A percentile compares a stretch with the other conserved stretches of the same genome.
phyloP scores from a whole-genome alignment of 2,888 invertebrate species.

The Alloscopus bannaensis region DNA sequence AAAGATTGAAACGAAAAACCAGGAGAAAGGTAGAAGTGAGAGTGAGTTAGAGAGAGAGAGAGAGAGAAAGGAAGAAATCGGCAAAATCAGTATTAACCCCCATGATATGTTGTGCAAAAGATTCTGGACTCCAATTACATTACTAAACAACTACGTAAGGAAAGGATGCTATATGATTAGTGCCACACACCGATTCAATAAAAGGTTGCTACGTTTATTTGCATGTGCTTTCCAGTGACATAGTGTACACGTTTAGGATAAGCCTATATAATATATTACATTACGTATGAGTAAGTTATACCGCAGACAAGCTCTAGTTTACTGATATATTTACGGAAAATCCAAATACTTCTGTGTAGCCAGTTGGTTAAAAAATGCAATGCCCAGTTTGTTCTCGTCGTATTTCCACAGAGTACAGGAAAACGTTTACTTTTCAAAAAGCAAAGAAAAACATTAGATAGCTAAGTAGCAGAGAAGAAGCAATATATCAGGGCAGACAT shows the following conservation, averaged over 20 bases:
- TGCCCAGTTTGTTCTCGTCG: too few species aligned
- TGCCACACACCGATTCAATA: conserved; percentile 40
- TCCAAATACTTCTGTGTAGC: too few species aligned
- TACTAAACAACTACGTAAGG: not conserved
- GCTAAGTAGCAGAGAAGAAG: conserved; percentile 1
- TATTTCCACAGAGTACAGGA: too few species aligned
- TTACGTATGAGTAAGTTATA: not conserved
- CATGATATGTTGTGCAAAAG: conserved; percentile 14
- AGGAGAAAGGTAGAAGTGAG: too few species aligned
- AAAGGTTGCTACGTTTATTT: conserved; percentile 53
- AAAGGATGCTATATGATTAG: conserved; percentile 43
- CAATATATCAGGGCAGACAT: not conserved
- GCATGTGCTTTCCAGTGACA: conserved; percentile 43
- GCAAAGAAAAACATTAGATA: conserved; percentile 9
- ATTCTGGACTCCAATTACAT: not conserved
- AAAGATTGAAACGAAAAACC: too few species aligned
- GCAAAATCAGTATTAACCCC: conserved; percentile 55
- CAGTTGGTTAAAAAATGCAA: too few species aligned
- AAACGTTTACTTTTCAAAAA: too few species aligned
- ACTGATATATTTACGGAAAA: too few species aligned
- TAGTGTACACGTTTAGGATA: not conserved
- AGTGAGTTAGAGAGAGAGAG: too few species aligned
- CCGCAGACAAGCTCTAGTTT: not conserved
- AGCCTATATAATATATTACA: not conserved
- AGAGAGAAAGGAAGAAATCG: conserved; percentile 36